These are phyloP conservation scores for Odontophorus gujanensis DNA, from an alignment of 2,113 vertebrate species.

Conservation along the genomic window DNA sequence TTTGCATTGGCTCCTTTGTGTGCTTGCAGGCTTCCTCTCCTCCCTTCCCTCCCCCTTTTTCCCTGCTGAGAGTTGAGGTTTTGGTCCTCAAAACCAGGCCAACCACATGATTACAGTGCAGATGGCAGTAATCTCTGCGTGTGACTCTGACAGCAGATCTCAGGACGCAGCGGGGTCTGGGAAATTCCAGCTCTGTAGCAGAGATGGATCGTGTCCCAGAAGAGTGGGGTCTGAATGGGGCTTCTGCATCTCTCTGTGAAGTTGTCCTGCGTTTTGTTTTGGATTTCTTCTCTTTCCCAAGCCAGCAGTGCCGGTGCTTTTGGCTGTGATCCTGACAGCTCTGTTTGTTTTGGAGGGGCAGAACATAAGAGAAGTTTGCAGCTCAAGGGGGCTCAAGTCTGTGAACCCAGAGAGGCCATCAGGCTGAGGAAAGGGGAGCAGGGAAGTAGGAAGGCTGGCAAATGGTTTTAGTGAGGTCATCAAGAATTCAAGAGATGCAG, in stretches of 20 bases:
- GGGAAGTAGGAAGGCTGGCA: not conserved
- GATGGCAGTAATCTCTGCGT: slow-evolving; percentile 5
- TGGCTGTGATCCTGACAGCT: not conserved
- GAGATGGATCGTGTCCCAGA: not conserved
- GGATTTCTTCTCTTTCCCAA: not conserved
- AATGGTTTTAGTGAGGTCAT: not conserved
- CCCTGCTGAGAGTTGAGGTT: not conserved
- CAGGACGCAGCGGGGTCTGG: not conserved
- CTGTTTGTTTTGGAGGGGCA: not conserved
- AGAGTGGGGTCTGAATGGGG: not conserved
- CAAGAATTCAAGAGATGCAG: not conserved
- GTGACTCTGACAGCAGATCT: not conserved
- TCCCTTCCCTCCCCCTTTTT: not conserved
- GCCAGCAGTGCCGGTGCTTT: not conserved
- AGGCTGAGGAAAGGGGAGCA: not conserved
- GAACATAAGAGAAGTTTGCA: not conserved
- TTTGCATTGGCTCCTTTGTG: not conserved
- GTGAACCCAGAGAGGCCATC: not conserved
- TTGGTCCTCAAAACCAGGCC: slow-evolving; percentile 1
- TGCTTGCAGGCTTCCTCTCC: rapidly evolving
- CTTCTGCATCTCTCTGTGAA: not conserved
- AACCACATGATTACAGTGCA: not conserved
- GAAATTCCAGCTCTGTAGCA: not conserved
- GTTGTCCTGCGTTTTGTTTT: not conserved
- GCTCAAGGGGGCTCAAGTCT: too few relatives aligned